These are phyloP conservation scores for Holacanthella duospinosa DNA, from an alignment of 2,888 invertebrate species.

Conservation along the genomic window DNA sequence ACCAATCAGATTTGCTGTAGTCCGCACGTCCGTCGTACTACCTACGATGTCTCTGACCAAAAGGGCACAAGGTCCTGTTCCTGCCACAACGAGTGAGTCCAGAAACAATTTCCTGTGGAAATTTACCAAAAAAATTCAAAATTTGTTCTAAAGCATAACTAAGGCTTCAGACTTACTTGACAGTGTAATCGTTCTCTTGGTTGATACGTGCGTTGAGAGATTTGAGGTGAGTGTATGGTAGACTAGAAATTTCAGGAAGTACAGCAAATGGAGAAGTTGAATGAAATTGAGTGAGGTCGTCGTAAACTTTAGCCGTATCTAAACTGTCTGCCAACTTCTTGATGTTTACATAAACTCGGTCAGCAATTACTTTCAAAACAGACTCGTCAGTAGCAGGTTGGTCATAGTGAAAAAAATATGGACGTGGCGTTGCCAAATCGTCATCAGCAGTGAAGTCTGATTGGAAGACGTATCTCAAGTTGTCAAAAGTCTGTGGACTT, in stretches of 20 bases:
- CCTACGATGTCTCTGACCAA: conserved; percentile 33
- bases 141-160: conserved; percentile 1
- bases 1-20: conserved; percentile 25
- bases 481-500: conserved; percentile 22
- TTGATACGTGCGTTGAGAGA: conserved; percentile 23
- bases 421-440: conserved; percentile 28
- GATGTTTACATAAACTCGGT: conserved; percentile 24
- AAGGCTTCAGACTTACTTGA: background rate
- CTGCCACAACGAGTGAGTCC: conserved; percentile 33
- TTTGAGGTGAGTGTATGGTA: conserved; percentile 34
- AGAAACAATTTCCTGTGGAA: conserved; percentile 34
- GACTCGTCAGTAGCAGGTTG: conserved; percentile 24
- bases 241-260: conserved; percentile 25
- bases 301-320: conserved; percentile 24
- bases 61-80: conserved; percentile 35
- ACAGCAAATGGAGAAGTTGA: conserved; percentile 28
- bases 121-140: background rate
- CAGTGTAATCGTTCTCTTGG: conserved; percentile 6
- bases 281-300: conserved; percentile 34
- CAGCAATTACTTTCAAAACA: conserved; percentile 23
- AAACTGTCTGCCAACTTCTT: conserved; percentile 28
- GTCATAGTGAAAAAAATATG: conserved; percentile 36
- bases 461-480: conserved; percentile 34
- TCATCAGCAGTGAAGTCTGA: conserved; percentile 23
- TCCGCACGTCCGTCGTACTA: conserved; percentile 23